Evolutionary conservation across 92 coral and sea anemone genomes (phyloP).

Genomic region (Phenganax stokvisi): DNA sequence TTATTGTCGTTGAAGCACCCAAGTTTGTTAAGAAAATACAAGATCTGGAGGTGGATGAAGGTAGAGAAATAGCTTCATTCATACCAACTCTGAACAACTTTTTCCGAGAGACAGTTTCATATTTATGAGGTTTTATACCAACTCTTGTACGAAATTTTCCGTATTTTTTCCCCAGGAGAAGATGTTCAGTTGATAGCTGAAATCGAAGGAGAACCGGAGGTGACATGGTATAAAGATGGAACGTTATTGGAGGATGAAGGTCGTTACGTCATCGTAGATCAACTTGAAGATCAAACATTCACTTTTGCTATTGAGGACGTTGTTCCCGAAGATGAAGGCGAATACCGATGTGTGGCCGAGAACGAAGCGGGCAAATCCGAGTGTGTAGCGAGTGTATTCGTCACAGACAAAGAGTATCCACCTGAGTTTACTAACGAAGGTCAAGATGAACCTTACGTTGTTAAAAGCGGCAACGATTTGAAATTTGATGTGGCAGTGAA

Average conservation of each 20-base stretch:
- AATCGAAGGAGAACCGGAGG: conserved; percentile 64
- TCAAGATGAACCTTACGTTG: conserved; percentile 60
- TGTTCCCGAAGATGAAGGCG: conserved; percentile 67
- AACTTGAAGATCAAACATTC: conserved; percentile 71
- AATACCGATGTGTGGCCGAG: conserved; percentile 84
- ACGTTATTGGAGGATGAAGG: conserved; percentile 60
- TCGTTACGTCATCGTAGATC: conserved; percentile 88
- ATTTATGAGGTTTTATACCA: neutral
- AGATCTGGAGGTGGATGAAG: conserved; percentile 35
- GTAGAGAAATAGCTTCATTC: neutral
- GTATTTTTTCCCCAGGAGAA: conserved; percentile 44
- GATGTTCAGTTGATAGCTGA: conserved; percentile 61
- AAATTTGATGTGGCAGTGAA: conserved; percentile 54
- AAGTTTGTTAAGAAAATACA: conserved; percentile 12
- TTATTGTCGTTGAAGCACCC: conserved; percentile 54
- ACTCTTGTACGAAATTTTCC: neutral
- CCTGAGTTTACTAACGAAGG: conserved; percentile 70
- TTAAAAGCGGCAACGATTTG: conserved; percentile 67
- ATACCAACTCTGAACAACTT: neutral
- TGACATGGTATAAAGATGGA: conserved; percentile 77
- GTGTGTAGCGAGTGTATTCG: conserved; percentile 51
- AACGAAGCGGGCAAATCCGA: conserved; percentile 90
- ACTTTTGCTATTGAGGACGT: conserved; percentile 87
- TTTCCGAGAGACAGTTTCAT: neutral
- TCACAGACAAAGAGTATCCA: conserved; percentile 67